Base-by-base conservation (phyloP, 2,888 invertebrate genomes). In the Conchocele bisecta region DNA sequence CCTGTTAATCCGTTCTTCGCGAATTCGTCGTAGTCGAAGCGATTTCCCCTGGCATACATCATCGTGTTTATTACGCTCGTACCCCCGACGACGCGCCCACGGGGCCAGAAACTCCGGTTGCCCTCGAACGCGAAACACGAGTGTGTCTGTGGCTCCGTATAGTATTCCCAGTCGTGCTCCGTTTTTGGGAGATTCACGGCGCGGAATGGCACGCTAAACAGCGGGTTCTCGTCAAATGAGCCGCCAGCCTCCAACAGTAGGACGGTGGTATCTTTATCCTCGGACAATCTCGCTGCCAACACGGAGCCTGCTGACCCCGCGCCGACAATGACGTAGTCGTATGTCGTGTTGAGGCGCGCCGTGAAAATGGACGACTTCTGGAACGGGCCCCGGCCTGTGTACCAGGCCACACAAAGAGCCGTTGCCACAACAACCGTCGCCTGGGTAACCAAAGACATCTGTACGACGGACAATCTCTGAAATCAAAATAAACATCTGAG, bases 41-140 rank as follows among this genome's bases (percentile, higher is more conserved):
- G 93, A 91, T 97, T 75, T 0, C 98, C 98, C 73, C 98, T 92
- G 15, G 96, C 95, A 92, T 97, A 98, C 0, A 97, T 93, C 97
- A 97, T 97, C 1, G 96, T 96, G 88, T 97, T 97, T 0, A 97
- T 92, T 0, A 96, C 96, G 37, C 96, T 96, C 5, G 95, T 96
- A 0, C 97, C 97, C 0, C 97, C 97, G 0, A 97, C 93, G 0
- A 97, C 96, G 92, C 96, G 97, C 51, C 98, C 97, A 67, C 97
- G 93, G 0, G 97, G 97, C 97, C 97, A 97, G 85, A 95, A 94
- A 87, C 96, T 96, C 46, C 96, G 93, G 84, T 95, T 68, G 28
- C 37, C 56, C 13, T 41, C 56, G 22, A 70, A 17, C 9, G 60
- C 66, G 7, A 44, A 11, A 31, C 7, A 50, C 0, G 66, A 42